Conservation (phyloP, 2,797 vertebrate species). For the Lagorchestes hirsutus region DNA sequence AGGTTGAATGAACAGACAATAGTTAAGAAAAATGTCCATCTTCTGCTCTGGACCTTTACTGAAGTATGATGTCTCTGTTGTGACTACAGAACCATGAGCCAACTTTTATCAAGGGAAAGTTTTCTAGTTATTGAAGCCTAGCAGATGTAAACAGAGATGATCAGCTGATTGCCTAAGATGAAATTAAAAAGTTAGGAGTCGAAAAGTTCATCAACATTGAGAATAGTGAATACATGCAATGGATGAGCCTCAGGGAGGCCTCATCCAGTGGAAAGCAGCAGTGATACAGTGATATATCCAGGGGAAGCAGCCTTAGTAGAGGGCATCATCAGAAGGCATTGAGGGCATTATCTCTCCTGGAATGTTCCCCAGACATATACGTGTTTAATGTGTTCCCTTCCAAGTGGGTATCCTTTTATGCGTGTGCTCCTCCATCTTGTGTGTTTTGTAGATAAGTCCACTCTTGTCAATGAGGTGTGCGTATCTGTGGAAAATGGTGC, state of each 20-base stretch:
- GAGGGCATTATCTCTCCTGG: neutral
- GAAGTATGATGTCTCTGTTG: neutral
- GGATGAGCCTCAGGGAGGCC: neutral
- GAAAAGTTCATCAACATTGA: neutral
- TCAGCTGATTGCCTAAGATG: neutral
- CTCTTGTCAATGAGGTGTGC: neutral
- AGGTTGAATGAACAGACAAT: neutral
- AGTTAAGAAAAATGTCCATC: neutral
- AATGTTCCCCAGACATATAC: neutral
- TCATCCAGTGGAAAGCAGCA: neutral
- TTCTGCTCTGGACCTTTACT: neutral
- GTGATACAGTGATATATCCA: neutral
- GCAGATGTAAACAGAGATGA: neutral
- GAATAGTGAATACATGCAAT: neutral
- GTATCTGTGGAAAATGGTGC: neutral
- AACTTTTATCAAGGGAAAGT: neutral
- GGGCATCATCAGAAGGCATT: neutral
- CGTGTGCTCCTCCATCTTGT: neutral
- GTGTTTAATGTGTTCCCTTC: neutral
- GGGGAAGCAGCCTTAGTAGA: neutral
- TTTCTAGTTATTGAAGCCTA: neutral
- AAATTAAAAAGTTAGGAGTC: neutral
- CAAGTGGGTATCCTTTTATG: neutral
- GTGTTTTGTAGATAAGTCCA: neutral
- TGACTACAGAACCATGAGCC: neutral